A percentile compares a stretch with the other conserved stretches of the same genome.
phyloP scores from a whole-genome alignment of 2,888 invertebrate species.

The Linhomoeus sp. region DNA sequence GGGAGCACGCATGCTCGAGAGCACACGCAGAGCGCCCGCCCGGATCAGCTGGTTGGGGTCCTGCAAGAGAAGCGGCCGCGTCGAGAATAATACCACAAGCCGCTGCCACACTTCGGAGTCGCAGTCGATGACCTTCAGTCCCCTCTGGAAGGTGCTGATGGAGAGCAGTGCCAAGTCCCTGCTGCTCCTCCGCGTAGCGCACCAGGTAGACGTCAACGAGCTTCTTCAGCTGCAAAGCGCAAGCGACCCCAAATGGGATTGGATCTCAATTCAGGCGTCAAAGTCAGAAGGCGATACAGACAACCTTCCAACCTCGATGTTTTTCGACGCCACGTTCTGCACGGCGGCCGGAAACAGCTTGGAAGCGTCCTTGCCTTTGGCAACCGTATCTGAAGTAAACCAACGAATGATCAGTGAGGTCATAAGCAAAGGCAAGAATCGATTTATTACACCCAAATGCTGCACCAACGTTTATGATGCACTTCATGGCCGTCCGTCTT shows the following conservation, averaged over 20 bases:
- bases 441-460: no score
- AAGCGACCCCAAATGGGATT: no score
- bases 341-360: conserved; percentile 94
- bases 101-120: no score
- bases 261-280: no score
- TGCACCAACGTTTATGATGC: conserved; percentile 68
- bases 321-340: conserved; percentile 98
- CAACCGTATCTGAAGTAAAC: conserved; percentile 73
- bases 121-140: conserved; percentile 86
- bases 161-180: conserved; percentile 89
- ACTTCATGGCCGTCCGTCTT: conserved; percentile 98
- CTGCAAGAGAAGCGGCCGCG: conserved; percentile 32
- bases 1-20: conserved; percentile 85
- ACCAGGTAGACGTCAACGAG: conserved; percentile 95
- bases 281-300: no score
- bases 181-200: conserved; percentile 95
- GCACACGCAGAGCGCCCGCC: conserved; percentile 81
- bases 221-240: conserved; percentile 66
- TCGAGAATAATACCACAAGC: no score
- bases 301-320: conserved; percentile 54
- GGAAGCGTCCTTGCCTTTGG: conserved; percentile 92
- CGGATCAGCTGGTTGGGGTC: conserved; percentile 96
- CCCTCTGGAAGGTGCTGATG: conserved; percentile 94
- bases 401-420: no score
- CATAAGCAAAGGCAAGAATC: no score